These are phyloP conservation scores for Chloropsis hardwickii DNA, from an alignment of 2,113 vertebrate species.

Conservation along the genomic window DNA sequence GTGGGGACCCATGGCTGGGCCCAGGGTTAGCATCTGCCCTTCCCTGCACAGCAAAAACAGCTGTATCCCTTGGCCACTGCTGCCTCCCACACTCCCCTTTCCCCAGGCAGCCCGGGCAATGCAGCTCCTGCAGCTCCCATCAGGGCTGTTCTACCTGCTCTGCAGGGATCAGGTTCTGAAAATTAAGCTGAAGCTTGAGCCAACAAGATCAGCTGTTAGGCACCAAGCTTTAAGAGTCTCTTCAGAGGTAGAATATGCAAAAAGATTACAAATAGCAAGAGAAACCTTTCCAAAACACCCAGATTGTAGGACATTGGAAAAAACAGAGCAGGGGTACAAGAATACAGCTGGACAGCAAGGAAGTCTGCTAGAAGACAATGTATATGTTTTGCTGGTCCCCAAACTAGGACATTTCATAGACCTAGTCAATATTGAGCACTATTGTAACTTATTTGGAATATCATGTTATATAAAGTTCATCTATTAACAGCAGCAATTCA, in stretches of 20 bases:
- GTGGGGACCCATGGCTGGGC: accelerated
- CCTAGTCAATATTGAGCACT: background rate
- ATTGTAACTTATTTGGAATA: background rate
- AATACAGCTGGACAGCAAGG: background rate
- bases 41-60: background rate
- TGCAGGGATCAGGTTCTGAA: background rate
- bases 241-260: accelerated
- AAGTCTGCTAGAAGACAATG: background rate
- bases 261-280: background rate
- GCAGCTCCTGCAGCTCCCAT: background rate
- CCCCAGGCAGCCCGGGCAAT: background rate
- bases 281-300: background rate
- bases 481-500: background rate
- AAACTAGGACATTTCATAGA: background rate
- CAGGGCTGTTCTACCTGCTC: background rate
- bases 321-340: background rate
- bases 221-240: background rate
- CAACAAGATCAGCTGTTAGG: background rate
- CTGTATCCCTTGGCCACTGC: background rate
- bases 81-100: background rate
- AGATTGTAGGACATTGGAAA: accelerated
- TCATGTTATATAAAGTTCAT: background rate
- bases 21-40: background rate
- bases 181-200: background rate
- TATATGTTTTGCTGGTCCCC: background rate